A percentile compares a stretch with the other conserved stretches of the same genome.
Evolutionary conservation across 2,113 vertebrate genomes (phyloP).

Genomic region (Gallinago paraguaiae): DNA sequence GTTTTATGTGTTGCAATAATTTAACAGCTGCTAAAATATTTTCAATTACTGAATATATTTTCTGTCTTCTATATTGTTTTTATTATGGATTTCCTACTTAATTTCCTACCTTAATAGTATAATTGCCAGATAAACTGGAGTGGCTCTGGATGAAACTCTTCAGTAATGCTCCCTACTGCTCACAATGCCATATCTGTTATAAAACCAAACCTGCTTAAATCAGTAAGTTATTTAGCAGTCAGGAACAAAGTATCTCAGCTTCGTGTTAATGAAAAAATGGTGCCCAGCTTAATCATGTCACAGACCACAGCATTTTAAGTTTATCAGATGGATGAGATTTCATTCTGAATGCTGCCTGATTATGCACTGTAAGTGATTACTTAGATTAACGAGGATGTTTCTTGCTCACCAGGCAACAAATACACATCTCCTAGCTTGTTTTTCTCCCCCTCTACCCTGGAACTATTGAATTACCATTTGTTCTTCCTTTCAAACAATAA

Average conservation of each 20-base stretch:
- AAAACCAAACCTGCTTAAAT: background rate
- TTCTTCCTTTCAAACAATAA: background rate
- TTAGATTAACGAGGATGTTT: background rate
- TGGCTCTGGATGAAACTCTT: background rate
- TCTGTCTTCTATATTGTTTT: background rate
- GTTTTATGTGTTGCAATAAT: background rate
- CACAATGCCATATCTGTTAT: background rate
- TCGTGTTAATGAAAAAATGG: background rate
- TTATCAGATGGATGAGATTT: background rate
- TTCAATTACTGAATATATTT: background rate
- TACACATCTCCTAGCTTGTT: background rate
- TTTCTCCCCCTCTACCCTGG: background rate
- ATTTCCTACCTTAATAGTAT: background rate
- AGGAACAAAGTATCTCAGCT: background rate
- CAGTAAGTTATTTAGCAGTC: background rate
- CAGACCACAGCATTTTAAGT: background rate
- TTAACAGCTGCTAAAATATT: background rate
- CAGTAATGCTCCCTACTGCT: background rate
- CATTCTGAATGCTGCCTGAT: background rate
- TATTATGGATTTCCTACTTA: background rate
- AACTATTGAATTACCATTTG: background rate
- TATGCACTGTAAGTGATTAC: background rate
- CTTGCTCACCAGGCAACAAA: background rate
- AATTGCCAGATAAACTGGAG: background rate
- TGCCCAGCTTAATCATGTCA: background rate